These are phyloP conservation scores for Catharus fuscescens DNA, from an alignment of 2,113 vertebrate species.

Conservation along the genomic window DNA sequence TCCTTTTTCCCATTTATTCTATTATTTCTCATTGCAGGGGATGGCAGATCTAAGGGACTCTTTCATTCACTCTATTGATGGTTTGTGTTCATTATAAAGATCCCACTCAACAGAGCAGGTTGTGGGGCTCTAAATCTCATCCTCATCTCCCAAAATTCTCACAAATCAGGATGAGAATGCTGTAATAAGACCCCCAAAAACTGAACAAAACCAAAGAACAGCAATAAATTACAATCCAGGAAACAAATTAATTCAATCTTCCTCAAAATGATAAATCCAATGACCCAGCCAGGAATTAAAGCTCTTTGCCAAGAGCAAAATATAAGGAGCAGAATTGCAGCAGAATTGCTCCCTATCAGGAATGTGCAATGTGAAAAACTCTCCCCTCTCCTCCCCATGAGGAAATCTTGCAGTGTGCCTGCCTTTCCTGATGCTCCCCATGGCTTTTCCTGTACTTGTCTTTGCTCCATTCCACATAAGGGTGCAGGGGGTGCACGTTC, in stretches of 20 bases:
- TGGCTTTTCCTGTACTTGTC: not conserved
- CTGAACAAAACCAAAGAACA: not conserved
- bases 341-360: not conserved
- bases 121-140: accelerated
- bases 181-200: not conserved
- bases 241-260: not conserved
- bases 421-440: not conserved
- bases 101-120: not conserved
- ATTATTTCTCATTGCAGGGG: not conserved
- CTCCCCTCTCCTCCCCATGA: not conserved
- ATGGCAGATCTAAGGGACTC: not conserved
- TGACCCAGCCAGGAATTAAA: not conserved
- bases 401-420: not conserved
- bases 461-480: not conserved
- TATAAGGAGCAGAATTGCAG: not conserved
- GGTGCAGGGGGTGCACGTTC: no score
- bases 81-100: not conserved
- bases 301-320: not conserved
- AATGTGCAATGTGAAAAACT: accelerated
- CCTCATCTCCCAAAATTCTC: not conserved
- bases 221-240: not conserved
- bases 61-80: not conserved
- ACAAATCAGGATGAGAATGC: not conserved
- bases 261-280: not conserved
- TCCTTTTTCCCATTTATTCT: not conserved